Conservation (phyloP, 2,113 vertebrate species). For the Gulo gulo region DNA sequence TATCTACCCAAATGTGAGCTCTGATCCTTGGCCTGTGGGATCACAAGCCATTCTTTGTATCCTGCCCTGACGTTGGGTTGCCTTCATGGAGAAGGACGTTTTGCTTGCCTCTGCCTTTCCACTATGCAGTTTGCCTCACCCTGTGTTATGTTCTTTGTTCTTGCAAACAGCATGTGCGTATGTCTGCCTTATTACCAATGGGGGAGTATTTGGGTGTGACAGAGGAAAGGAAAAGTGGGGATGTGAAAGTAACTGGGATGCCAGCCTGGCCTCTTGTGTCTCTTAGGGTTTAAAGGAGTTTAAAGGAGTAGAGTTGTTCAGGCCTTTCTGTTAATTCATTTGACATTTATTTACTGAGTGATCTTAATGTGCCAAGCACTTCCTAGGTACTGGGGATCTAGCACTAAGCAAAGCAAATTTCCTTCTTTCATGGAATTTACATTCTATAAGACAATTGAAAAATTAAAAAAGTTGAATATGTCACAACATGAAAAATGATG, state of each 20-base stretch:
- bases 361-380: neutral
- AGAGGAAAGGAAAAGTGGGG: neutral
- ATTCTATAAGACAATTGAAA: neutral
- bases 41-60: neutral
- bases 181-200: neutral
- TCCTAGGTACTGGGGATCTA: neutral
- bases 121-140: neutral
- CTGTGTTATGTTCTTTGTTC: neutral
- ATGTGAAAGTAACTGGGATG: neutral
- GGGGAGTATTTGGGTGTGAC: neutral
- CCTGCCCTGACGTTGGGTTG: neutral
- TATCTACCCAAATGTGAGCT: neutral
- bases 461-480: neutral
- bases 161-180: neutral
- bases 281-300: neutral
- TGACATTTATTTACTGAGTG: neutral
- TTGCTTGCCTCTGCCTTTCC: neutral
- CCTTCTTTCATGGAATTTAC: neutral
- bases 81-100: neutral
- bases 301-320: neutral
- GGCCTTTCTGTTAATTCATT: neutral
- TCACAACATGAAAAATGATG: neutral
- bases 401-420: neutral
- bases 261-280: fast-evolving
- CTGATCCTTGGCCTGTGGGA: neutral